phyloP scores from a whole-genome alignment of 2,113 vertebrate genomes.

The Trochalopteron elliotii region DNA sequence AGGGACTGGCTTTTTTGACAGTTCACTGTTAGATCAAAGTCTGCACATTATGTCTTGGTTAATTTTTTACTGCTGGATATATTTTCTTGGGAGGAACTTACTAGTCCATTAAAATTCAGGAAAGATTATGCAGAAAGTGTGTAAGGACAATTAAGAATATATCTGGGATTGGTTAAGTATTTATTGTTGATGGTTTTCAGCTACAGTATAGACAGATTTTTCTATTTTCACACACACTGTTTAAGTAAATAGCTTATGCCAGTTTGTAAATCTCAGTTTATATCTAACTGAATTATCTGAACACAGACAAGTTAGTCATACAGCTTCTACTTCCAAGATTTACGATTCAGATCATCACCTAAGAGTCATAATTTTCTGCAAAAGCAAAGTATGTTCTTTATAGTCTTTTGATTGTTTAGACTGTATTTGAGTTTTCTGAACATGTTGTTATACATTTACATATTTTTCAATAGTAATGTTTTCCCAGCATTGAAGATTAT shows the following conservation, averaged over 20 bases:
- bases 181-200: background rate
- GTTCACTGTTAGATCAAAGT: background rate
- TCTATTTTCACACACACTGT: background rate
- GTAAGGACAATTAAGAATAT: background rate
- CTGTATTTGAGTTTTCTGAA: background rate
- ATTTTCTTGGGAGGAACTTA: background rate
- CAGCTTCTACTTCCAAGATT: background rate
- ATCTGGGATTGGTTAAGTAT: background rate
- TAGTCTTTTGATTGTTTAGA: background rate
- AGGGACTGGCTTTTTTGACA: background rate
- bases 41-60: fast-evolving
- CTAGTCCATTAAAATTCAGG: background rate
- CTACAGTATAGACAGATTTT: background rate
- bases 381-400: background rate
- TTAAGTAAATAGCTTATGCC: background rate
- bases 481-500: background rate
- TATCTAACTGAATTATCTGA: background rate
- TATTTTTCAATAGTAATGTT: background rate
- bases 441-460: background rate
- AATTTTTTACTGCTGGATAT: background rate
- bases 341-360: background rate
- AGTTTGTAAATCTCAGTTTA: background rate
- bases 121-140: background rate
- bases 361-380: background rate
- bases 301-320: background rate